phyloP scores from a whole-genome alignment of 35 echinoderm and acorn worm species.

The Apostichopus japonicus region DNA sequence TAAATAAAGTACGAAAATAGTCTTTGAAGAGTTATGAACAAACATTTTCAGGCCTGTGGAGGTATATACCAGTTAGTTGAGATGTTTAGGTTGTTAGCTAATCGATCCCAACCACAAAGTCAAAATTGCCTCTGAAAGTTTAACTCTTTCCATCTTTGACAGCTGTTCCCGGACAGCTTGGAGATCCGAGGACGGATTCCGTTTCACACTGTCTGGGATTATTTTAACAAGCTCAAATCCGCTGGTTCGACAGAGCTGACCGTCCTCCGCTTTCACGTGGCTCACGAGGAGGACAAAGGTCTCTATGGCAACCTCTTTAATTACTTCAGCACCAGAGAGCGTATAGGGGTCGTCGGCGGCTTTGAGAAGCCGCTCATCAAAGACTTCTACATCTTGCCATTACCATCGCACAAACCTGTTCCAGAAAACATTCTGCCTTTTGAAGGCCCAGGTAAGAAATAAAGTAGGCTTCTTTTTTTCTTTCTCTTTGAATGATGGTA shows the following conservation, averaged over 20 bases:
- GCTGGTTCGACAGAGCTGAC: slow-evolving; percentile 78
- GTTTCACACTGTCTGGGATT: slow-evolving; percentile 83
- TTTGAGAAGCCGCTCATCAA: slow-evolving; percentile 77
- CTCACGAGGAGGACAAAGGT: slow-evolving; percentile 75
- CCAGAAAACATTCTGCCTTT: slow-evolving; percentile 74
- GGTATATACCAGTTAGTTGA: too few species aligned
- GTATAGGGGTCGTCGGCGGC: slow-evolving; percentile 92
- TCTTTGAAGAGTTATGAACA: too few species aligned
- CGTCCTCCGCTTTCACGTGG: slow-evolving; percentile 80
- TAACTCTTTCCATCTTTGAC: background rate
- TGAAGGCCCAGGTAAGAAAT: slow-evolving; percentile 83
- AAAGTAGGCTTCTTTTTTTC: background rate
- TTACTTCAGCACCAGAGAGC: slow-evolving; percentile 88
- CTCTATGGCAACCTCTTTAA: slow-evolving; percentile 79
- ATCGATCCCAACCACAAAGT: too few species aligned
- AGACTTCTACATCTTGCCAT: slow-evolving; percentile 92
- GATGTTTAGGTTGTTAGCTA: too few species aligned
- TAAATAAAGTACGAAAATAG: too few species aligned
- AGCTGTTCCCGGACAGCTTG: slow-evolving; percentile 39
- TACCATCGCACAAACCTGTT: slow-evolving; percentile 67
- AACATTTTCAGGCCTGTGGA: too few species aligned
- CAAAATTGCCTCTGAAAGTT: too few species aligned
- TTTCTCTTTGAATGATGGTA: too few species aligned
- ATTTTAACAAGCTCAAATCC: slow-evolving; percentile 78
- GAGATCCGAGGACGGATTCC: slow-evolving; percentile 87